Base-by-base conservation (phyloP, 2,888 invertebrate species). In the Apantesis nais region DNA sequence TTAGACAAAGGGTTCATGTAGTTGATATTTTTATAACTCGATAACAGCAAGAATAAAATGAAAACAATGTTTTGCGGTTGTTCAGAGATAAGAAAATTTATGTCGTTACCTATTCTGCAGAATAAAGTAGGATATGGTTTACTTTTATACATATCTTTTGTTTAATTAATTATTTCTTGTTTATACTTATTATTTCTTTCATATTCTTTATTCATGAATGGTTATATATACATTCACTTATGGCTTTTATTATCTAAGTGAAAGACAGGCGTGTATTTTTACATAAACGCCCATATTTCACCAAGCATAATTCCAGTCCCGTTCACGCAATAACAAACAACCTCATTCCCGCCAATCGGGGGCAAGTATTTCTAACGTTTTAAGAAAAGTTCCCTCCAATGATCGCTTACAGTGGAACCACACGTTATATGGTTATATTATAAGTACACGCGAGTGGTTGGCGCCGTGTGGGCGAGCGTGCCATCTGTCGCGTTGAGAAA, bases 401-500 rank as follows among this genome's bases (percentile, higher is more conserved):
- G 29, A 62, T 37, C 80, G 78, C 77, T 77, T 16, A 61, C 75
- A 82, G 62, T 75, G 74, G 69, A 66, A 67, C 77, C 75, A 64
- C 52, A 75, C 73, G 55, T 66, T 74, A 66, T 69, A 73, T 75
- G 74, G 68, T 75, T 22, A 76, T 73, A 74, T 73, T 74, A 80
- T 83, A 82, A 78, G 83, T 82, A 79, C 77, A 84, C 72, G 79
- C 79, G 81, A 79, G 83, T 77, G 74, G 75, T 48, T 85, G 90
- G 91, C 91, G 91, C 89, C 89, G 87, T 84, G 92, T 91, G 89
- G 92, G 92, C 90, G 91, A 87, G 73, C 83, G 73, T 75, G 83
- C 92, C 92, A 93, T 92, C 92, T 93, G 92, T 91, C 90, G 89
- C 83, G 78, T 83, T 85, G 73, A 81, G 83, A 81, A 79, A 83